Conservation (phyloP, 2,113 vertebrate species). For the Perca schrenkii region DNA sequence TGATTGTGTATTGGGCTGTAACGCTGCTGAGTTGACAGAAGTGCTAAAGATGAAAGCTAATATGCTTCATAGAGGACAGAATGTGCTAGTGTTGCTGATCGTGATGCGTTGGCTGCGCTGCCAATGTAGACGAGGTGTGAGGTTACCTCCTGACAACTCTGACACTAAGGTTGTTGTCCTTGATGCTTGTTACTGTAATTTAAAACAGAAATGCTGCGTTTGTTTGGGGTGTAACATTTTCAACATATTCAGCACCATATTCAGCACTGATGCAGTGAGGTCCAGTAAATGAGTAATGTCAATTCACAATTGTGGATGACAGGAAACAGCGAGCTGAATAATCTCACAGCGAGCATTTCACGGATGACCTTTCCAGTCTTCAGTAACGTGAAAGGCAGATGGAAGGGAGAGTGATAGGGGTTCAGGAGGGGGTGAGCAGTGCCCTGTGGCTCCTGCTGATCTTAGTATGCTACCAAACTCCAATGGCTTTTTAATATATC, state of each 20-base stretch:
- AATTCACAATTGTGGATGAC: slow-evolving; percentile 65
- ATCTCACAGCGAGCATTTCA: slow-evolving; percentile 75
- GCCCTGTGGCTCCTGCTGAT: slow-evolving; percentile 50
- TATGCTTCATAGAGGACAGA: background rate
- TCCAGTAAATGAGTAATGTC: slow-evolving; percentile 59
- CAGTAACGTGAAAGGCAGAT: slow-evolving; percentile 74
- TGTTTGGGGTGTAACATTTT: slow-evolving; percentile 26
- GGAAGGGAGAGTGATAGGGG: slow-evolving; percentile 68
- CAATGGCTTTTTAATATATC: slow-evolving; percentile 72
- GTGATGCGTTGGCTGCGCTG: background rate
- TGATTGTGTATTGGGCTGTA: background rate
- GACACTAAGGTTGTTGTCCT: background rate
- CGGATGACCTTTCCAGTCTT: slow-evolving; percentile 80
- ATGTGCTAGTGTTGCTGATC: background rate
- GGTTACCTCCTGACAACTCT: background rate
- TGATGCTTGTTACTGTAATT: background rate
- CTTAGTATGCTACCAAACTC: slow-evolving; percentile 49
- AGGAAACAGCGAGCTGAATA: slow-evolving; percentile 71
- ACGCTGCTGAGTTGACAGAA: background rate
- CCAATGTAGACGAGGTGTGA: background rate
- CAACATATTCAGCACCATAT: slow-evolving; percentile 1
- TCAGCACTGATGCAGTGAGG: slow-evolving; percentile 15
- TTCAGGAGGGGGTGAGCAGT: slow-evolving; percentile 50
- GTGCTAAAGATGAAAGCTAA: background rate
- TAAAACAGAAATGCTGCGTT: background rate